A percentile compares a stretch with the other conserved stretches of the same genome.
Conservation (phyloP, 2,113 vertebrate genomes). For the Cettia cetti region DNA sequence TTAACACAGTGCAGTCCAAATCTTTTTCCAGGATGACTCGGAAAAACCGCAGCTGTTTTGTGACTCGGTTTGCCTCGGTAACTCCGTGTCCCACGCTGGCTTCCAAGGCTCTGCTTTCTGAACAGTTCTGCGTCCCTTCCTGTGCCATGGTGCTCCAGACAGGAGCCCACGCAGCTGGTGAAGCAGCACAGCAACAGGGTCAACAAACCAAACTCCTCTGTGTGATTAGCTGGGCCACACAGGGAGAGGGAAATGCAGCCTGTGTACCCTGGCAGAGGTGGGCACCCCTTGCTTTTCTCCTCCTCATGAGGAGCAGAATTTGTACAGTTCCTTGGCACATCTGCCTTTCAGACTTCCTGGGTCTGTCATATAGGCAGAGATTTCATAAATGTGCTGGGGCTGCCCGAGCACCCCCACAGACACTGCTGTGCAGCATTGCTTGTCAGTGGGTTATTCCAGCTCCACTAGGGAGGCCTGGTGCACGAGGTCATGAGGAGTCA, state of each 20-base stretch:
- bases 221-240: accelerated
- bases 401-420: neutral
- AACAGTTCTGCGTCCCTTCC: accelerated
- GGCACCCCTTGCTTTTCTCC: neutral
- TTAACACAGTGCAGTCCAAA: neutral
- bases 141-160: accelerated
- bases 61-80: neutral
- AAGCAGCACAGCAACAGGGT: neutral
- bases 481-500: neutral
- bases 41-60: neutral
- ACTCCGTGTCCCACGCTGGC: neutral
- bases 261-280: neutral
- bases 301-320: neutral
- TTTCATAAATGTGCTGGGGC: neutral
- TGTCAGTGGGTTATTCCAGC: neutral
- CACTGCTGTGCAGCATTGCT: accelerated
- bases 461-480: neutral
- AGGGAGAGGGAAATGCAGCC: neutral
- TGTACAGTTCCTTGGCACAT: neutral
- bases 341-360: neutral
- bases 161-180: neutral
- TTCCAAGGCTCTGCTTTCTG: neutral
- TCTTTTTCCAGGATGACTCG: neutral
- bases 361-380: neutral
- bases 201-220: neutral